Evolutionary conservation across 2,113 vertebrate genomes (phyloP).

Genomic region (Cisticola juncidis): DNA sequence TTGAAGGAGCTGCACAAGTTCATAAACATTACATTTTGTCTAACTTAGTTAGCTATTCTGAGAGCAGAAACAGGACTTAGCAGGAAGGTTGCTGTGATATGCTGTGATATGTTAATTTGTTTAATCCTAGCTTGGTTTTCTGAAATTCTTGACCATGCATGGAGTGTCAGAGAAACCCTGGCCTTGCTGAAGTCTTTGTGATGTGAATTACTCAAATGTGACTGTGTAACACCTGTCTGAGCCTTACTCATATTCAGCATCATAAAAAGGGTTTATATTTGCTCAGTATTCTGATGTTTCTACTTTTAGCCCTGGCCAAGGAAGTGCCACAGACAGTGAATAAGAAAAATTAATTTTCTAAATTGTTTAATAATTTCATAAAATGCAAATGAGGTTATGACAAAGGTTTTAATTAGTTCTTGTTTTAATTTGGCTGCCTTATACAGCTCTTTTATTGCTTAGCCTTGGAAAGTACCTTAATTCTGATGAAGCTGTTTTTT

Average conservation of each 20-base stretch:
- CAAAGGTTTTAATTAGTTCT: background rate
- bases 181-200: background rate
- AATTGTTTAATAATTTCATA: background rate
- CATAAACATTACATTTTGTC: rapidly evolving
- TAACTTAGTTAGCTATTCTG: background rate
- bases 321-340: background rate
- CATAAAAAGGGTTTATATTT: background rate
- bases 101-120: background rate
- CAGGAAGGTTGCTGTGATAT: background rate
- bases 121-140: background rate
- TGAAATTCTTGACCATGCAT: background rate
- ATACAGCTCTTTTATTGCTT: background rate
- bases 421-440: background rate
- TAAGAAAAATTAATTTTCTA: background rate
- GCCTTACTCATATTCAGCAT: background rate
- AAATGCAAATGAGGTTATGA: background rate
- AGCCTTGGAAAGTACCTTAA: background rate
- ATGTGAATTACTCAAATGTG: rapidly evolving
- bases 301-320: background rate
- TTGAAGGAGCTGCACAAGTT: background rate
- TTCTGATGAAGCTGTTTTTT: background rate
- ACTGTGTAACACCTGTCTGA: background rate
- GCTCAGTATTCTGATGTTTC: background rate
- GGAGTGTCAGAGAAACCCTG: background rate
- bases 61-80: background rate